Conservation (phyloP, 1,140 invertebrate genomes). For the Charaxes varanes region DNA sequence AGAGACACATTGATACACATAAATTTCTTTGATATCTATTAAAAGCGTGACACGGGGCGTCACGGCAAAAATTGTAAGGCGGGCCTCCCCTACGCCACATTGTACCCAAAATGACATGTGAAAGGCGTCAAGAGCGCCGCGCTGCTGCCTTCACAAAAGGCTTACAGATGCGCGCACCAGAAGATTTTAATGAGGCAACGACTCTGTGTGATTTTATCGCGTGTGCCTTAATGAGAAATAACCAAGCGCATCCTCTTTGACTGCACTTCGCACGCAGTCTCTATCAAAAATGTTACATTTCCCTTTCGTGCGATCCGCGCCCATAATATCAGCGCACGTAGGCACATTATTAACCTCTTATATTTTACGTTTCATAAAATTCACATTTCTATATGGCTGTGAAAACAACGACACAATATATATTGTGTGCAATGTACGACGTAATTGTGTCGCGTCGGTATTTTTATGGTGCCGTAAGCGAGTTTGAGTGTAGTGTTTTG, state of each 20-base stretch:
- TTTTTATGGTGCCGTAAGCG: slow-evolving; percentile 23
- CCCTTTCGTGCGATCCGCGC: slow-evolving; percentile 21
- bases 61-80: slow-evolving; percentile 51
- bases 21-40: slow-evolving; percentile 28
- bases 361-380: slow-evolving; percentile 33
- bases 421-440: slow-evolving; percentile 23
- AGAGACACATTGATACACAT: too few relatives aligned
- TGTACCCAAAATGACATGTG: slow-evolving; percentile 70
- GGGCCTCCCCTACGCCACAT: slow-evolving; percentile 44
- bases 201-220: slow-evolving; percentile 70
- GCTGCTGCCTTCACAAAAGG: slow-evolving; percentile 64
- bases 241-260: slow-evolving; percentile 69
- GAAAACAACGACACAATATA: slow-evolving; percentile 23
- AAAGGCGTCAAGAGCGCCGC: slow-evolving; percentile 64
- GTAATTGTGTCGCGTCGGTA: slow-evolving; percentile 23
- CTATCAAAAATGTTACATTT: slow-evolving; percentile 52
- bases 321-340: slow-evolving; percentile 22
- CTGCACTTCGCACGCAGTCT: slow-evolving; percentile 44
- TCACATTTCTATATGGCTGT: slow-evolving; percentile 24
- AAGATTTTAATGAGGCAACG: slow-evolving; percentile 74
- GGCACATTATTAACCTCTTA: slow-evolving; percentile 30
- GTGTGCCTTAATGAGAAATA: slow-evolving; percentile 70
- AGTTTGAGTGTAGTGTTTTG: slow-evolving; percentile 14
- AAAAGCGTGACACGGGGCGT: slow-evolving; percentile 48
- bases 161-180: slow-evolving; percentile 71